phyloP scores from a whole-genome alignment of 2,888 invertebrate species.

The Netelia fuscicornis region DNA sequence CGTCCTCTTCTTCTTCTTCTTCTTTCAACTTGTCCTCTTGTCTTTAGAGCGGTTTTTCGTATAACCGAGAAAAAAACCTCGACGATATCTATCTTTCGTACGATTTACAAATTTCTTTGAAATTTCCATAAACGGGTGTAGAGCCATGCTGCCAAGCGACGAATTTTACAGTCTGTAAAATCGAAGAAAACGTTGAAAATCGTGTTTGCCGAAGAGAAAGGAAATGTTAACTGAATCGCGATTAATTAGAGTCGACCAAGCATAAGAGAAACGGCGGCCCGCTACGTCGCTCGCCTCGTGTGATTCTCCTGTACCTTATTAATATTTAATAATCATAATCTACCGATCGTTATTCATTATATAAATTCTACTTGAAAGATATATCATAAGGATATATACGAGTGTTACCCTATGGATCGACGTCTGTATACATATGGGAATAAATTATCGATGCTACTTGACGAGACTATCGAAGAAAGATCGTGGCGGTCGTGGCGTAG shows the following conservation, averaged over 20 bases:
- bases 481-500: background rate
- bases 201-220: constrained; percentile 15
- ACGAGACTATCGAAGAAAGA: constrained; percentile 24
- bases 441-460: constrained; percentile 36
- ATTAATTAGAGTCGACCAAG: constrained; percentile 60
- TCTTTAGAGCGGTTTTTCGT: constrained; percentile 4
- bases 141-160: constrained; percentile 1
- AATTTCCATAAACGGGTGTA: constrained; percentile 32
- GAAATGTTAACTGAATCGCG: constrained; percentile 28
- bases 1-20: constrained; percentile 5
- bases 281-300: constrained; percentile 74
- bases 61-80: constrained; percentile 13
- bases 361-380: constrained; percentile 53
- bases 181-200: constrained; percentile 3
- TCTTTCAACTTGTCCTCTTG: constrained; percentile 2
- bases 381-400: constrained; percentile 57
- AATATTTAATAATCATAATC: constrained; percentile 71
- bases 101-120: constrained; percentile 36
- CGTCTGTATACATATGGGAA: constrained; percentile 6
- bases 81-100: constrained; percentile 14
- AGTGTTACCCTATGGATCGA: constrained; percentile 36
- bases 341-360: constrained; percentile 55
- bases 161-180: constrained; percentile 20
- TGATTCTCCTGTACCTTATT: constrained; percentile 82
- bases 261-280: constrained; percentile 72